A percentile compares a stretch with the other conserved stretches of the same genome.
These are phyloP conservation scores for Acronicta leporina DNA, from an alignment of 2,888 invertebrate species.

Conservation along the genomic window DNA sequence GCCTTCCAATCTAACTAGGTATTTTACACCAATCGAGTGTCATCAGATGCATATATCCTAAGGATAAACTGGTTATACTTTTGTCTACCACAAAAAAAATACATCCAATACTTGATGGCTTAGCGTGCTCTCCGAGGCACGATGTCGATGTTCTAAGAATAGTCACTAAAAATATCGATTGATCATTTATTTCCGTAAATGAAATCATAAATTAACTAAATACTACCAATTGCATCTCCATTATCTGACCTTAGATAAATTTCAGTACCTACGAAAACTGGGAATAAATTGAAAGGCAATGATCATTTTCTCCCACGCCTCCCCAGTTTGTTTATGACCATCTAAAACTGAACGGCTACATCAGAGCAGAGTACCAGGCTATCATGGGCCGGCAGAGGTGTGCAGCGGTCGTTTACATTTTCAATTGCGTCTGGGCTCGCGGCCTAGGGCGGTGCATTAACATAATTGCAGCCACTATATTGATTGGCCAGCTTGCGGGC, in stretches of 20 bases:
- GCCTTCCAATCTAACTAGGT: no score
- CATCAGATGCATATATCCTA: no score
- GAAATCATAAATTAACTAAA: conserved; percentile 36
- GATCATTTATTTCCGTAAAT: conserved; percentile 25
- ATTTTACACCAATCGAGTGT: no score
- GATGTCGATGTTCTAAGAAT: no score
- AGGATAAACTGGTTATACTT: no score
- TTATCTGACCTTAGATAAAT: conserved; percentile 46
- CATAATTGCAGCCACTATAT: conserved; percentile 86
- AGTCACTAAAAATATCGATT: no score
- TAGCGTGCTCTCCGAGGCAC: no score
- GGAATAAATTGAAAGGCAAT: conserved; percentile 52
- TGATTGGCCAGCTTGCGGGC: conserved; percentile 81
- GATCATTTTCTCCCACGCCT: conserved; percentile 48
- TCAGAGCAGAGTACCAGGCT: conserved; percentile 65
- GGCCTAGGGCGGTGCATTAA: conserved; percentile 83
- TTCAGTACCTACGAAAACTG: conserved; percentile 47
- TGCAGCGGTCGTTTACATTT: conserved; percentile 77
- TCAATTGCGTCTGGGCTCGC: conserved; percentile 76
- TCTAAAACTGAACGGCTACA: conserved; percentile 63
- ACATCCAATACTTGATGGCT: no score
- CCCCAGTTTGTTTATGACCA: conserved; percentile 53
- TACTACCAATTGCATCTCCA: conserved; percentile 41
- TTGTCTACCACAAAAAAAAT: no score
- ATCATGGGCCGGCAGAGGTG: conserved; percentile 70